Evolutionary conservation across 2,797 vertebrate genomes (phyloP).

Genomic region (Schizopygopsis malacanthus): DNA sequence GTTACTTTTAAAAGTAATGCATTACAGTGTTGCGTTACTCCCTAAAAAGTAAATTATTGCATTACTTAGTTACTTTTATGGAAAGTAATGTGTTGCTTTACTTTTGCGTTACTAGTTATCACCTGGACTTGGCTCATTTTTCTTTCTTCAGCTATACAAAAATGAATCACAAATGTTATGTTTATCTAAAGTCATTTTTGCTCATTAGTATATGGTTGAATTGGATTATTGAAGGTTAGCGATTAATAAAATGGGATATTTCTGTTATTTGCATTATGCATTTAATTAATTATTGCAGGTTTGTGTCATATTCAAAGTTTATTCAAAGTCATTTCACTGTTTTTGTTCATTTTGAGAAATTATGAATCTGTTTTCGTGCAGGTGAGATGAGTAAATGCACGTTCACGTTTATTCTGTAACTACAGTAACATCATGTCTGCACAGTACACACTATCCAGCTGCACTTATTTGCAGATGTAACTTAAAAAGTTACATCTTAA

Average conservation of each 20-base stretch:
- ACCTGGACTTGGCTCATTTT: background rate
- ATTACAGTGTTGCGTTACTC: background rate
- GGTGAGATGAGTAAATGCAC: background rate
- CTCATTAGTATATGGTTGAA: background rate
- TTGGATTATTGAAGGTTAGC: background rate
- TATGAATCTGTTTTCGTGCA: background rate
- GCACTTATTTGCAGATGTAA: background rate
- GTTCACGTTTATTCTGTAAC: background rate
- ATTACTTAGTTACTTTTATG: background rate
- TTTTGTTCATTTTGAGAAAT: background rate
- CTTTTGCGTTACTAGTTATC: background rate
- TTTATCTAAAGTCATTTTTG: background rate
- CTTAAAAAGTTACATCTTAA: background rate
- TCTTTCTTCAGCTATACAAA: background rate
- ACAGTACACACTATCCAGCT: background rate
- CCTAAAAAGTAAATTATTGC: background rate
- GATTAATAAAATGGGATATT: background rate
- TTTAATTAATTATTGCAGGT: background rate
- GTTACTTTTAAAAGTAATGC: background rate
- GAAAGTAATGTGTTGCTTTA: background rate
- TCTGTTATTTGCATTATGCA: background rate
- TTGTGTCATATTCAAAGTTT: background rate
- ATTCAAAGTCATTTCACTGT: background rate
- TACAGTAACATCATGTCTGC: background rate
- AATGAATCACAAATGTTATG: background rate